Percentiles rank a stretch among this genome's conserved stretches.
Conservation (phyloP, 2,797 vertebrate species). For the Muraenolepis orangiensis region DNA sequence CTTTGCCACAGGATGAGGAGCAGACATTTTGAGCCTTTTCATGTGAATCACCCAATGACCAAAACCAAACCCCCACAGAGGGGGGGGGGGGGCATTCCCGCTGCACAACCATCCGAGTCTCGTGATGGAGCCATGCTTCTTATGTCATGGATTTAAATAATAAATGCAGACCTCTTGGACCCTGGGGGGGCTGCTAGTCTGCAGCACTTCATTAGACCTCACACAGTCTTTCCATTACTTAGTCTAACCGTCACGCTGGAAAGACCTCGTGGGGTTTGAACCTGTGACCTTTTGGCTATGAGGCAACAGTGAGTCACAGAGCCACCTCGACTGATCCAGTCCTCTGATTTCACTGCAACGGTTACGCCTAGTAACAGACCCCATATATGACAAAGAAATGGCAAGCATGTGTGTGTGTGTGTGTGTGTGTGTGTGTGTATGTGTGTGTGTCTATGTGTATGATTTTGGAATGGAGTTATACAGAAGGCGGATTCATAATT, state of each 20-base stretch:
- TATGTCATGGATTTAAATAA: no score
- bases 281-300: neutral
- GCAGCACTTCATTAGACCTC: neutral
- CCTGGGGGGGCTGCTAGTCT: no score
- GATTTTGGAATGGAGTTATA: constrained; percentile 55
- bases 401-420: neutral
- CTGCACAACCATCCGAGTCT: neutral
- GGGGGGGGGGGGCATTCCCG: neutral
- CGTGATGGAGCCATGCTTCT: neutral
- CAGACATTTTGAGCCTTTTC: neutral
- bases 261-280: neutral
- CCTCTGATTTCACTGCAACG: neutral
- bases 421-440: constrained; percentile 12
- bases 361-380: neutral
- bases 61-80: no score
- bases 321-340: neutral
- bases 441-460: constrained; percentile 26
- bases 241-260: neutral
- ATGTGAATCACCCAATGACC: neutral
- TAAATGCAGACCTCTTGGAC: no score
- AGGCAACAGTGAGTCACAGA: neutral
- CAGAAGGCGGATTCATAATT: constrained; percentile 59
- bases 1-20: neutral
- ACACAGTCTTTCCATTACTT: neutral
- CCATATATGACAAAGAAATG: neutral